Evolutionary conservation across 1,140 invertebrate genomes (phyloP).

Genomic region (Sesamia nonagrioides): DNA sequence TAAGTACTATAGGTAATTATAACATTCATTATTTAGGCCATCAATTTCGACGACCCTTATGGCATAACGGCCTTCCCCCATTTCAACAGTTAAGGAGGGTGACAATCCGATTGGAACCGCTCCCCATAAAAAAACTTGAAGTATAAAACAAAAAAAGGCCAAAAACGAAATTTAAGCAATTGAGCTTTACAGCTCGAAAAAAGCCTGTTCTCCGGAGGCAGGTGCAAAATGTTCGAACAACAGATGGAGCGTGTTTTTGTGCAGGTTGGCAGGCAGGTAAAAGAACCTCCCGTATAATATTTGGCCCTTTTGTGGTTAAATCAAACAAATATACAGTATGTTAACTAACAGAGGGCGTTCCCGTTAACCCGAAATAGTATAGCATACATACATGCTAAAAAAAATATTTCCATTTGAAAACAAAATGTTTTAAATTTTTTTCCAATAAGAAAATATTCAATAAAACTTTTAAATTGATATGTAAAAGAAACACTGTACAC

Average conservation of each 20-base stretch:
- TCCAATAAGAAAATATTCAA: too few relatives aligned
- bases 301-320: constrained; percentile 7
- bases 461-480: too few relatives aligned
- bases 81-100: constrained; percentile 46
- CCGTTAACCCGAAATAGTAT: too few relatives aligned
- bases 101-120: constrained; percentile 48
- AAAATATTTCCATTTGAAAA: too few relatives aligned
- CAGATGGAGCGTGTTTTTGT: constrained; percentile 66
- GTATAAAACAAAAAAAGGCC: background rate
- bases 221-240: constrained; percentile 75
- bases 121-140: background rate
- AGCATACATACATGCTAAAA: too few relatives aligned
- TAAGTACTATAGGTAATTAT: background rate
- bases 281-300: constrained; percentile 39
- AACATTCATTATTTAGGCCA: constrained; percentile 30
- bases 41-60: constrained; percentile 49
- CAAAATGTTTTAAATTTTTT: too few relatives aligned
- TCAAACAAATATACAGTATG: too few relatives aligned
- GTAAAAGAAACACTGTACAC: too few relatives aligned
- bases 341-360: too few relatives aligned
- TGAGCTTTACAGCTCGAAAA: constrained; percentile 35
- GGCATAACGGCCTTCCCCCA: constrained; percentile 57
- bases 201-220: constrained; percentile 63
- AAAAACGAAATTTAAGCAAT: background rate
- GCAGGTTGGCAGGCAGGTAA: constrained; percentile 72